Base-by-base conservation (phyloP, 2,888 invertebrate species). In the Rhogogaster chlorosoma region DNA sequence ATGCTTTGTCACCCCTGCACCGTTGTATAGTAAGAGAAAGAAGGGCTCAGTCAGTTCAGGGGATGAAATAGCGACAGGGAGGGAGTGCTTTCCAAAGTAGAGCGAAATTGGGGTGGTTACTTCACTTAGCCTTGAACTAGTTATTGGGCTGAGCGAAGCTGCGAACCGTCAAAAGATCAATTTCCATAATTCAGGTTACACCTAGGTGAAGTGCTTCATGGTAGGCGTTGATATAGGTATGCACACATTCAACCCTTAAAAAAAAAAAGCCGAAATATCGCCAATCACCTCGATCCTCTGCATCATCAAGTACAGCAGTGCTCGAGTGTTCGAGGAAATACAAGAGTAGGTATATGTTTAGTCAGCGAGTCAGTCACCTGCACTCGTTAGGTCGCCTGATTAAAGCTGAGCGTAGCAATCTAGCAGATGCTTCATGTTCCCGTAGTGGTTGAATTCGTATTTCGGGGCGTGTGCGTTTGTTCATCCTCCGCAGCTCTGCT, bases 121-220 rank as follows among this genome's bases (percentile, higher is more conserved):
- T 80, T 61, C 38, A 57, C 80, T 80, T 61, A 80, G 57, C 61
- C 80, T 22, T 80, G 57, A 80, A 80, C 80, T 80, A 80, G 80
- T 80, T 80, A 61, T 38, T 61, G 80, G 38, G 22, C 32, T 36
- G 7, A 36, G 80, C 80, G 57, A 29, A 67, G 80, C 38, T 80
- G 80, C 80, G 80, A 80, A 80, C 80, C 80, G 38, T 80, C 80
- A 38, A 80, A 80, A 61, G 61, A 80, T 80, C 80, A 80, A 80
- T 38, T 80, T 80, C 61, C 36, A 73, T 73, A 42, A 67, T 32
- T 67, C 7, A 32, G 18, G 32, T 67, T 67, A 32, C 67, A 67
- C 32, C 67, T 26, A 67, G 67, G 5, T 1, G 67, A 29, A 29
- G 67, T 6, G 32, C 2, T 22, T 32, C 10, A 4, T 67, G 67